A percentile compares a stretch with the other conserved stretches of the same genome.
These are phyloP conservation scores for Polypedilum vanderplanki DNA, from an alignment of 1,140 invertebrate genomes.

Conservation along the genomic window DNA sequence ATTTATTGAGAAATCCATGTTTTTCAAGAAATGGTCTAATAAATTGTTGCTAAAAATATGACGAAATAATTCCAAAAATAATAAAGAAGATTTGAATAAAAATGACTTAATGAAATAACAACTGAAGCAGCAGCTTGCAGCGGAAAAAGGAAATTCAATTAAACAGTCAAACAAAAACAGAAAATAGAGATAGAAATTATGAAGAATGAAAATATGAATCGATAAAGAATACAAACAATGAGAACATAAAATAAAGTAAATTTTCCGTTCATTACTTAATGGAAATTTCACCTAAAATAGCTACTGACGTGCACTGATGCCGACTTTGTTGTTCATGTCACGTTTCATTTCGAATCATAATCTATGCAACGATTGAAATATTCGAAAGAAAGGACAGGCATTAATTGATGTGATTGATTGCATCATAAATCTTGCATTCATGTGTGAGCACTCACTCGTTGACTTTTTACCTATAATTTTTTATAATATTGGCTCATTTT, in stretches of 20 bases:
- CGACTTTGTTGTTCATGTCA: conserved; percentile 9
- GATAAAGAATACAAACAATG: conserved; percentile 7
- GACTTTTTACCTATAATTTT: background rate
- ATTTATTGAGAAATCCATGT: too few relatives aligned
- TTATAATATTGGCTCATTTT: background rate
- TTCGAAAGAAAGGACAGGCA: too few relatives aligned
- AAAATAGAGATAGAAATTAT: background rate
- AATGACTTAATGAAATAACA: conserved; percentile 18
- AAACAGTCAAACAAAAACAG: conserved; percentile 20
- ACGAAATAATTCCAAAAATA: too few relatives aligned
- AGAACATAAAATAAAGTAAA: conserved; percentile 9
- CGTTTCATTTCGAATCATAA: background rate
- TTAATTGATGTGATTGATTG: background rate
- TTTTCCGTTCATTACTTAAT: too few relatives aligned
- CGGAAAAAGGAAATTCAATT: conserved; percentile 26
- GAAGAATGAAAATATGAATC: background rate
- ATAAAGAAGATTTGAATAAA: too few relatives aligned
- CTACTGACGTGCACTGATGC: background rate
- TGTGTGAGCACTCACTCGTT: background rate
- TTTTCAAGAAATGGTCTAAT: too few relatives aligned
- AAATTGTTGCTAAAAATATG: too few relatives aligned
- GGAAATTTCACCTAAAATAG: too few relatives aligned
- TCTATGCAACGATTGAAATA: too few relatives aligned
- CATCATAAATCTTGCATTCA: background rate
- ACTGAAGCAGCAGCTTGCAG: background rate